phyloP scores from a whole-genome alignment of 2,888 invertebrate species.

The Synergus japonicus region DNA sequence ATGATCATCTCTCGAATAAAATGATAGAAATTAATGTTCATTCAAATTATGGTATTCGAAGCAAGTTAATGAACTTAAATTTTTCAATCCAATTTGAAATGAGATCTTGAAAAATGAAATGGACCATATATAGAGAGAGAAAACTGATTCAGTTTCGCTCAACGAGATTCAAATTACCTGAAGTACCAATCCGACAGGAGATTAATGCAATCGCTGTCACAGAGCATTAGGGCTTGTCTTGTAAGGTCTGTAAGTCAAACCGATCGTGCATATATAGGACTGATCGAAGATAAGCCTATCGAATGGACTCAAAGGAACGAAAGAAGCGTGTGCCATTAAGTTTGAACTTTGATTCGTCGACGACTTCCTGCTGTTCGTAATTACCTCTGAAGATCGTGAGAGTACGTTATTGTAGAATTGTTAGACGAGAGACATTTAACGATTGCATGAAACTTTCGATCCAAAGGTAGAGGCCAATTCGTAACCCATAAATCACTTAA shows the following conservation, averaged over 20 bases:
- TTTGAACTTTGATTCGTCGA: conserved; percentile 56
- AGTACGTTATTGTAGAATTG: conserved; percentile 49
- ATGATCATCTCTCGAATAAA: neutral
- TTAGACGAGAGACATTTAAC: conserved; percentile 47
- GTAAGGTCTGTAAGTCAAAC: neutral
- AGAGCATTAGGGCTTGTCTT: neutral
- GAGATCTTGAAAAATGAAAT: neutral
- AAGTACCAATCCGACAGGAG: neutral
- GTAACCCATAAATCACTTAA: neutral
- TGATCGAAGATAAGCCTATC: conserved; percentile 47
- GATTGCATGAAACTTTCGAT: conserved; percentile 25
- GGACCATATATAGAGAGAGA: neutral
- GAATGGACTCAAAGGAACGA: conserved; percentile 43
- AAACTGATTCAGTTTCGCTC: neutral
- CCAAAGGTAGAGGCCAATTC: neutral
- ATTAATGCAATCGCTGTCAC: conserved; percentile 35
- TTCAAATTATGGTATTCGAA: neutral
- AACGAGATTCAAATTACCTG: conserved; percentile 6
- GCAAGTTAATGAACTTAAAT: neutral
- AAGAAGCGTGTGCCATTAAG: conserved; percentile 51
- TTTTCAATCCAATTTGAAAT: neutral
- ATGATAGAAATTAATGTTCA: conserved; percentile 6
- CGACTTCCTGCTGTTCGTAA: conserved; percentile 54
- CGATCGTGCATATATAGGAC: conserved; percentile 12
- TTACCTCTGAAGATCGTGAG: conserved; percentile 50